phyloP scores from a whole-genome alignment of 2,797 vertebrate species.

The Pseudomugil gertrudae region DNA sequence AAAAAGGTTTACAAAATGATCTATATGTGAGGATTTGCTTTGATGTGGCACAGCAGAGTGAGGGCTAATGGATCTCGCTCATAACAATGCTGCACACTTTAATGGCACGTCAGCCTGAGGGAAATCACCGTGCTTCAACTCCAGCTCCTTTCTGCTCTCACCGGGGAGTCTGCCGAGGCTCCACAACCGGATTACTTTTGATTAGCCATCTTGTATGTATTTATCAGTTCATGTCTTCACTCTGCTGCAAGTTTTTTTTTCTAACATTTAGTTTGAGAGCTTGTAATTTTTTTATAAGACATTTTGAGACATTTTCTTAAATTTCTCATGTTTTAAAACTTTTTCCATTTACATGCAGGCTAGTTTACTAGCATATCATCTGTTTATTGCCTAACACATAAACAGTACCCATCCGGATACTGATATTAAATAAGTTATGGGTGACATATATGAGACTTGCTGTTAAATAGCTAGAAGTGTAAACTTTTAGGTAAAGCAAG shows the following conservation, averaged over 20 bases:
- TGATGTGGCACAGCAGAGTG: slow-evolving; percentile 91
- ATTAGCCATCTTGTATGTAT: slow-evolving; percentile 71
- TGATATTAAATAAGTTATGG: no score
- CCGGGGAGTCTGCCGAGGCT: slow-evolving; percentile 76
- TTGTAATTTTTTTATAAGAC: slow-evolving; percentile 12
- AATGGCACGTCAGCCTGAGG: slow-evolving; percentile 89
- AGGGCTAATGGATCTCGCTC: slow-evolving; percentile 92
- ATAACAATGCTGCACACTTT: slow-evolving; percentile 92
- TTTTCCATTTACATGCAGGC: not conserved
- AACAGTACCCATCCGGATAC: no score
- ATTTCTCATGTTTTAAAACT: no score
- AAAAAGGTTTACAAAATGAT: slow-evolving; percentile 83
- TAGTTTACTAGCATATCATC: not conserved
- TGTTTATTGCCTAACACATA: not conserved
- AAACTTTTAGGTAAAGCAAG: no score
- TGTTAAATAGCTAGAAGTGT: no score
- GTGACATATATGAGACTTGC: no score
- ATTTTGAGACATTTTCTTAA: no score
- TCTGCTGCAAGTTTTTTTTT: slow-evolving; percentile 47
- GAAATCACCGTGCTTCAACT: slow-evolving; percentile 85
- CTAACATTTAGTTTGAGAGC: slow-evolving; percentile 35
- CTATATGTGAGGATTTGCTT: slow-evolving; percentile 89
- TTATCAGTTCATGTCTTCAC: slow-evolving; percentile 62
- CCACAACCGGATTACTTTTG: slow-evolving; percentile 67
- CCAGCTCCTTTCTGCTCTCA: slow-evolving; percentile 85